Percentiles rank a stretch among this genome's conserved stretches.
Evolutionary conservation across 2,888 invertebrate species (phyloP).

Genomic region (Ophioninae sp.): DNA sequence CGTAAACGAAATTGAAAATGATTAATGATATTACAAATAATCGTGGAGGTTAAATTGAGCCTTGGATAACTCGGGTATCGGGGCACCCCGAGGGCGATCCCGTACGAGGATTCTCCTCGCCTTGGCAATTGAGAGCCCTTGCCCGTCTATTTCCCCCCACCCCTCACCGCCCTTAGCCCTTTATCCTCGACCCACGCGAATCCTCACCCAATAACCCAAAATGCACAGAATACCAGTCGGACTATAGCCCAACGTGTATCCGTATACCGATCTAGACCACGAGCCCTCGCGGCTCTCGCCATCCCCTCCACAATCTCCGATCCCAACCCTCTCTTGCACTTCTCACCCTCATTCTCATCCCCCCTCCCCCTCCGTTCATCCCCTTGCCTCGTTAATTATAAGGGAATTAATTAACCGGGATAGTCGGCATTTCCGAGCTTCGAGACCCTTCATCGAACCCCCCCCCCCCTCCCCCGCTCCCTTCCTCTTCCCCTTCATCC

Average conservation of each 20-base stretch:
- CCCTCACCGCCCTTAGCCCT: neutral
- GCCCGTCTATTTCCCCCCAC: neutral
- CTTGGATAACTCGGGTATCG: neutral
- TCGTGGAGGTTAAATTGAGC: neutral
- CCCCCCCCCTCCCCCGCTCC: neutral
- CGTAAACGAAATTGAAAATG: neutral
- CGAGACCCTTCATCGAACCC: slow-evolving; percentile 23
- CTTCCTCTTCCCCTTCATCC: neutral
- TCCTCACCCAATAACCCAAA: slow-evolving; percentile 46
- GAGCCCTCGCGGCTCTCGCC: slow-evolving; percentile 2
- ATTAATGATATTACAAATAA: neutral
- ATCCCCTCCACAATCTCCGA: neutral
- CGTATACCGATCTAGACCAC: slow-evolving; percentile 3
- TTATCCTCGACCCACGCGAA: neutral
- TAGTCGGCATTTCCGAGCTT: slow-evolving; percentile 10
- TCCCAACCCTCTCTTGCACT: neutral
- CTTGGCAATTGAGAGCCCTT: slow-evolving; percentile 15
- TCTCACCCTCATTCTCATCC: neutral
- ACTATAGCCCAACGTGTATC: slow-evolving; percentile 14
- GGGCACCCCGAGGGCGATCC: slow-evolving; percentile 9
- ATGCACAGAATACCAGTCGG: slow-evolving; percentile 37
- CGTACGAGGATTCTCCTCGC: neutral
- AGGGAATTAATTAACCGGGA: slow-evolving; percentile 64
- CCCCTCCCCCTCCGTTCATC: slow-evolving; percentile 36
- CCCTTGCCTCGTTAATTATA: slow-evolving; percentile 63